phyloP scores from a whole-genome alignment of 2,113 vertebrate genomes.

The Coreoperca whiteheadi region DNA sequence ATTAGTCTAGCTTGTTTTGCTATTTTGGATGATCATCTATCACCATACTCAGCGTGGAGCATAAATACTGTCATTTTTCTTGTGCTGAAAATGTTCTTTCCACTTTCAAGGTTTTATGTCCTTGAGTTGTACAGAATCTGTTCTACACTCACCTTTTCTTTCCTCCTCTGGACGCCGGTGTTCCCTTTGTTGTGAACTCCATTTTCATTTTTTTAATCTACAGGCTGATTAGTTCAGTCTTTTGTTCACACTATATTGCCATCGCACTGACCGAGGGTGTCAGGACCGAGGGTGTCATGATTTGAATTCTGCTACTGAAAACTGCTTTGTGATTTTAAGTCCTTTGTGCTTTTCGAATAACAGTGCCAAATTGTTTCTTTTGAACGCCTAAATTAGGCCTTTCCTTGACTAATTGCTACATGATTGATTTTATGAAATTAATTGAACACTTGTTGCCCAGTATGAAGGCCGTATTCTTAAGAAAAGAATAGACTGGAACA shows the following conservation, averaged over 20 bases:
- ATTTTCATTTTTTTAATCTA: constrained; percentile 57
- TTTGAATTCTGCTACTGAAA: constrained; percentile 66
- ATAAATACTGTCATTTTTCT: background rate
- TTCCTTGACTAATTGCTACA: constrained; percentile 66
- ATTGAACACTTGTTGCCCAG: constrained; percentile 42
- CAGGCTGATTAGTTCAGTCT: constrained; percentile 65
- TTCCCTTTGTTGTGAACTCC: constrained; percentile 55
- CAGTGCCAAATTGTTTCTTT: constrained; percentile 57
- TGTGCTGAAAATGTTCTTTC: constrained; percentile 4
- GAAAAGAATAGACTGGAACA: background rate
- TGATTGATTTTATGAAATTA: constrained; percentile 69
- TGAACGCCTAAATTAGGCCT: constrained; percentile 52
- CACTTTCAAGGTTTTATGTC: constrained; percentile 53
- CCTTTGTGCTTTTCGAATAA: constrained; percentile 70
- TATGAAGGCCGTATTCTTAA: constrained; percentile 37
- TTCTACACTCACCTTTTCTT: constrained; percentile 80
- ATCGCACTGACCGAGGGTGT: constrained; percentile 54
- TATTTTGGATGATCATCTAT: constrained; percentile 33
- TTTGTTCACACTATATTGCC: constrained; percentile 69
- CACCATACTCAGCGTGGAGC: background rate
- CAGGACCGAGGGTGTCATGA: constrained; percentile 62
- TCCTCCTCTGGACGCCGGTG: constrained; percentile 72
- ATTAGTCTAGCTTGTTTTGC: constrained; percentile 52
- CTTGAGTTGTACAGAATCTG: constrained; percentile 31
- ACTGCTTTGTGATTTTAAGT: constrained; percentile 68